A percentile compares a stretch with the other conserved stretches of the same genome.
Evolutionary conservation across 2,797 vertebrate genomes (phyloP).

Genomic region (Pangasius macronema): DNA sequence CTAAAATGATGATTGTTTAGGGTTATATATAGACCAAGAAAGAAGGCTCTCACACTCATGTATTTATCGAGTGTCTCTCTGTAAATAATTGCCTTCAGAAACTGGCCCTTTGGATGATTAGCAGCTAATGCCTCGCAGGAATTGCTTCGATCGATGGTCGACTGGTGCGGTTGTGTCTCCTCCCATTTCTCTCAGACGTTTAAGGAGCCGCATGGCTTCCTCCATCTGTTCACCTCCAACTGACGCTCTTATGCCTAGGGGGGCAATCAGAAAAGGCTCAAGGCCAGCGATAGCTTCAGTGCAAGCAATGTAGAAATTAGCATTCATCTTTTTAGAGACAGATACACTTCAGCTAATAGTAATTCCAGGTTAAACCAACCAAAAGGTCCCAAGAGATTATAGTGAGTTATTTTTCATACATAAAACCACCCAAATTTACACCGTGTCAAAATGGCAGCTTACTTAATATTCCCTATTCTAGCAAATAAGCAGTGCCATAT

Average conservation of each 20-base stretch:
- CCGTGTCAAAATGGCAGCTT: not conserved
- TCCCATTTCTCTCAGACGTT: constrained; percentile 50
- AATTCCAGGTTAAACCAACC: not conserved
- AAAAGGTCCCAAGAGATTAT: not conserved
- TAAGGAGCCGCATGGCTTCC: constrained; percentile 43
- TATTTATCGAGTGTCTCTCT: not conserved
- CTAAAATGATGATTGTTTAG: not conserved
- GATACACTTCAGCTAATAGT: not conserved
- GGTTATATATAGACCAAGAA: too few relatives aligned
- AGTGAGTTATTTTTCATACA: not conserved
- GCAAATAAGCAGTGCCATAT: not conserved
- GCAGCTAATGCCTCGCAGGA: constrained; percentile 48
- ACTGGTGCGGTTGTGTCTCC: constrained; percentile 48
- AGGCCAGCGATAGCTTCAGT: constrained; percentile 11
- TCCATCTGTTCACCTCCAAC: constrained; percentile 45
- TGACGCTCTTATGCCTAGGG: constrained; percentile 1
- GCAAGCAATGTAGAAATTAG: constrained; percentile 5
- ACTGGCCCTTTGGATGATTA: constrained; percentile 56
- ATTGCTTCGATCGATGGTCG: constrained; percentile 62
- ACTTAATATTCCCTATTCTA: not conserved
- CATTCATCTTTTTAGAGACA: not conserved
- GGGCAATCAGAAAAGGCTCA: constrained; percentile 27
- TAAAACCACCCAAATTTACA: not conserved
- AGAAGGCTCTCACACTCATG: not conserved
- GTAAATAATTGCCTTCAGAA: constrained; percentile 8